Percentiles rank a stretch among this genome's conserved stretches.
Evolutionary conservation across 2,113 vertebrate genomes (phyloP).

Genomic region (Leuciscus idus): DNA sequence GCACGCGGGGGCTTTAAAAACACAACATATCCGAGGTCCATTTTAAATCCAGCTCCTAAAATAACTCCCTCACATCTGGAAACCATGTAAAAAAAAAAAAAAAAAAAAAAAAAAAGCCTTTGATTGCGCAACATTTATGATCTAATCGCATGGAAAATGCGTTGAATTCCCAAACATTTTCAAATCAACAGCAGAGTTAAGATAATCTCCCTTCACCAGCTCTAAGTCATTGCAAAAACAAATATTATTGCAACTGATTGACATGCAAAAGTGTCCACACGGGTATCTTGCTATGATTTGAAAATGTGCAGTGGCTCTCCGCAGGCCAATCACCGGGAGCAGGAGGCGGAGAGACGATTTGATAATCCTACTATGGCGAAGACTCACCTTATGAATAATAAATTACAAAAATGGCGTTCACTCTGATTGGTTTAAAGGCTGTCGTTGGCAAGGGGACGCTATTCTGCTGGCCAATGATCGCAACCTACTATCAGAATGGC

Average conservation of each 20-base stretch:
- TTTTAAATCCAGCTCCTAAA: slow-evolving; percentile 27
- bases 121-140: slow-evolving; percentile 18
- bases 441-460: slow-evolving; percentile 33
- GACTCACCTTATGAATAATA: background rate
- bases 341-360: slow-evolving; percentile 52
- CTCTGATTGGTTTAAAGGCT: background rate
- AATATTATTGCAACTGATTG: slow-evolving; percentile 64
- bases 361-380: slow-evolving; percentile 4
- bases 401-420: background rate
- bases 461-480: slow-evolving; percentile 15
- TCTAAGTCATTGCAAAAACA: slow-evolving; percentile 31
- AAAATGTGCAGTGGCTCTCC: slow-evolving; percentile 63
- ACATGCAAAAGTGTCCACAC: slow-evolving; percentile 67
- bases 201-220: background rate
- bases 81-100: background rate
- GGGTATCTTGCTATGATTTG: slow-evolving; percentile 69
- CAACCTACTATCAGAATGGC: too few species aligned
- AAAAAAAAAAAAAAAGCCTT: background rate
- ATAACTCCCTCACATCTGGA: slow-evolving; percentile 30
- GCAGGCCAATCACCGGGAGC: slow-evolving; percentile 66
- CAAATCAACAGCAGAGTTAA: background rate
- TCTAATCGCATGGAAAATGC: background rate
- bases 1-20: slow-evolving; percentile 5
- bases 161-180: background rate
- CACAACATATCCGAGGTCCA: slow-evolving; percentile 4